phyloP scores from a whole-genome alignment of 1,140 invertebrate species.

The Philotrypesis tridentata region DNA sequence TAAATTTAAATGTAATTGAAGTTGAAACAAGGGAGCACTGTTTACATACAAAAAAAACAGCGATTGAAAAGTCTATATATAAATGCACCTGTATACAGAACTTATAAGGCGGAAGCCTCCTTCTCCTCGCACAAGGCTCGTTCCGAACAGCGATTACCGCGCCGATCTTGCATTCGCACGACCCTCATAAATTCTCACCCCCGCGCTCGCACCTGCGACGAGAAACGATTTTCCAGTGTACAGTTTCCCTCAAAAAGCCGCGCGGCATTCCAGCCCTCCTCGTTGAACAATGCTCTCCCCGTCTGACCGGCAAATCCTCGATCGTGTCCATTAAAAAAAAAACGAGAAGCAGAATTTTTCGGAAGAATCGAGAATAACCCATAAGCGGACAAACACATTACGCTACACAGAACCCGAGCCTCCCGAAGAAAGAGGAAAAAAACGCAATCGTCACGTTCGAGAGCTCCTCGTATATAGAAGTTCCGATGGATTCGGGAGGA shows the following conservation, averaged over 20 bases:
- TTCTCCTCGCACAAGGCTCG: too few species aligned
- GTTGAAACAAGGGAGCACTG: too few species aligned
- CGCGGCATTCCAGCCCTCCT: background rate
- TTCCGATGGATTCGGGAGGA: too few species aligned
- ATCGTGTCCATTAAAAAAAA: conserved; percentile 13
- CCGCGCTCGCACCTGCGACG: background rate
- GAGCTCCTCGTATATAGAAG: background rate
- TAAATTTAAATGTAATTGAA: too few species aligned
- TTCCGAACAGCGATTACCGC: too few species aligned
- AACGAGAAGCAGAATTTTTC: background rate
- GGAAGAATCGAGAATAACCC: background rate
- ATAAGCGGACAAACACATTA: too few species aligned
- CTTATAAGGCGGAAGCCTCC: too few species aligned
- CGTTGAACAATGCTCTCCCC: background rate
- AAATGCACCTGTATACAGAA: too few species aligned
- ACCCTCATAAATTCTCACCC: background rate
- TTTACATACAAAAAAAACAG: too few species aligned
- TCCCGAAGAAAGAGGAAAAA: background rate
- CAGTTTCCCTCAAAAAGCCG: background rate
- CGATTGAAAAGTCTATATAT: too few species aligned
- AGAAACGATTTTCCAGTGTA: conserved; percentile 6
- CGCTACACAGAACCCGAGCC: background rate
- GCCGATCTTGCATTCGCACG: conserved; percentile 14
- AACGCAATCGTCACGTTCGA: conserved; percentile 37
- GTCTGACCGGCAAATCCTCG: background rate